Evolutionary conservation across 2,888 invertebrate genomes (phyloP).

Genomic region (Artemia sp.): DNA sequence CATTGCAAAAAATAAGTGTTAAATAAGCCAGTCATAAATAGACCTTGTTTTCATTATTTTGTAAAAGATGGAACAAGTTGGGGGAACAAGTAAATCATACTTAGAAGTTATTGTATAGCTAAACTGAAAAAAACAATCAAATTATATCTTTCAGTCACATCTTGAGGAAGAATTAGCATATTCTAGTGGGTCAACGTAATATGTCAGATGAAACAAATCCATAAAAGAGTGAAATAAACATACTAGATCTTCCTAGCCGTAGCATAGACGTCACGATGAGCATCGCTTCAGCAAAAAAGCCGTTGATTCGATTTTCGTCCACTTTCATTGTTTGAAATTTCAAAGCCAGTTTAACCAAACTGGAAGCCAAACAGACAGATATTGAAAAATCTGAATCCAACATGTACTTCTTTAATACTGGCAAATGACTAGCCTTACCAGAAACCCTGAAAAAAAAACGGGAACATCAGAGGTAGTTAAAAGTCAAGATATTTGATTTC

Average conservation of each 20-base stretch:
- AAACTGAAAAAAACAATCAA: slow-evolving; percentile 14
- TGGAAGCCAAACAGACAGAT: slow-evolving; percentile 75
- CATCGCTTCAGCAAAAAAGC: slow-evolving; percentile 62
- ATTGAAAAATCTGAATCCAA: slow-evolving; percentile 92
- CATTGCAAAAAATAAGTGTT: no score
- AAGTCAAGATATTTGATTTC: no score
- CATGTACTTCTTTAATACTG: slow-evolving; percentile 67
- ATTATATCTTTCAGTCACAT: slow-evolving; percentile 10
- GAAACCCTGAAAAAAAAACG: slow-evolving; percentile 28
- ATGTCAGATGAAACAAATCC: not conserved
- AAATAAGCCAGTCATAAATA: no score
- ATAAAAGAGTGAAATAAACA: not conserved
- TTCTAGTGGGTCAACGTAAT: no score
- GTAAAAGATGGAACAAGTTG: no score
- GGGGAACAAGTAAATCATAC: no score
- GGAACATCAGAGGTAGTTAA: not conserved
- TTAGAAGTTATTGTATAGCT: not conserved
- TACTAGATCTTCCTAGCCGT: slow-evolving; percentile 58
- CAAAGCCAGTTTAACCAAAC: slow-evolving; percentile 74
- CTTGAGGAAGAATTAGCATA: no score
- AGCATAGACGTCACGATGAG: slow-evolving; percentile 69
- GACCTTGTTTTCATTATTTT: no score
- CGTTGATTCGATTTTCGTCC: slow-evolving; percentile 37
- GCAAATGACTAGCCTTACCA: slow-evolving; percentile 49
- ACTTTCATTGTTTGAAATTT: slow-evolving; percentile 40